Conservation (phyloP, 2,888 invertebrate species). For the Oscheius sp. region DNA sequence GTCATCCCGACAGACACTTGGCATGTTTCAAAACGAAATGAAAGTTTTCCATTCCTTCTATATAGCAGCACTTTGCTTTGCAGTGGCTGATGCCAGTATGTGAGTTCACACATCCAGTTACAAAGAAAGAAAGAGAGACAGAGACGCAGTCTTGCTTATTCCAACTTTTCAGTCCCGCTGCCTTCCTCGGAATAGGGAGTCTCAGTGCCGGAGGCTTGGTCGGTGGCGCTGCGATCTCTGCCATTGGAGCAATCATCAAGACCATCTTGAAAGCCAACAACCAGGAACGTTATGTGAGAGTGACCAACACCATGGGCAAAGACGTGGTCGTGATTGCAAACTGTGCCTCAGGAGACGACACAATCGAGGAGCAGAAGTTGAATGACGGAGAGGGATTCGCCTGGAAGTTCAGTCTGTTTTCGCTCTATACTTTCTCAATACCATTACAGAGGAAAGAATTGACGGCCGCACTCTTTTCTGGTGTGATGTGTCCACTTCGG, state of each 20-base stretch:
- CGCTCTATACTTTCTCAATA: neutral
- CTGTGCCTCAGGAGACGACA: conserved; percentile 8
- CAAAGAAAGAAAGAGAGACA: too few relatives aligned
- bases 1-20: too few relatives aligned
- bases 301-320: conserved; percentile 1
- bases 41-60: too few relatives aligned
- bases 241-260: neutral
- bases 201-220: too few relatives aligned
- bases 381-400: neutral
- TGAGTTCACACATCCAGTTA: too few relatives aligned
- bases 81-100: too few relatives aligned
- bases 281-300: neutral
- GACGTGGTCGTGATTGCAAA: neutral
- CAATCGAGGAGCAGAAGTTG: neutral
- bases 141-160: too few relatives aligned
- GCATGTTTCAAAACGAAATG: too few relatives aligned
- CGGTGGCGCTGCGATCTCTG: neutral
- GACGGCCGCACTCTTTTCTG: conserved; percentile 10
- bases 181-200: too few relatives aligned
- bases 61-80: too few relatives aligned
- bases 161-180: too few relatives aligned
- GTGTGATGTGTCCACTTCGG: neutral
- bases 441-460: neutral
- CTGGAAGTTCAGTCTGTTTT: conserved; percentile 2
- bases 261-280: neutral